Conservation (phyloP, 2,113 vertebrate genomes). For the Oncorhynchus nerka region DNA sequence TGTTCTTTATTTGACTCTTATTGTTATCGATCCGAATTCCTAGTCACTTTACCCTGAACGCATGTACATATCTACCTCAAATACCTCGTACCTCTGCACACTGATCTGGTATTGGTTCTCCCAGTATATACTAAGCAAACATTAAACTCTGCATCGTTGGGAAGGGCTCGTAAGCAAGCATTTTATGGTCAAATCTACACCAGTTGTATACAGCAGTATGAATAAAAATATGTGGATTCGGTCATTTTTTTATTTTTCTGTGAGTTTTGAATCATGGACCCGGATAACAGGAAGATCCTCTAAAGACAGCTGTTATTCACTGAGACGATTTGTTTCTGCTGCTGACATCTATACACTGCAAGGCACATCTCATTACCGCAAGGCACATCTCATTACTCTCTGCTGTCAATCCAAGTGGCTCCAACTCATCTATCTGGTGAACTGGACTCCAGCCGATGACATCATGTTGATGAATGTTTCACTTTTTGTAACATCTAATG, state of each 20-base stretch:
- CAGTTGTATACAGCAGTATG: too few species aligned
- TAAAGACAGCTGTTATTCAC: slow-evolving; percentile 35
- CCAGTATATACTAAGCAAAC: too few species aligned
- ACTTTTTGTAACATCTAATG: background rate
- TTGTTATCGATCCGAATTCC: rapidly evolving
- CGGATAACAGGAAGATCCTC: slow-evolving; percentile 1
- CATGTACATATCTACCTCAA: too few species aligned
- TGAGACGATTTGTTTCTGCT: slow-evolving; percentile 20
- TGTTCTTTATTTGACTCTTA: too few species aligned
- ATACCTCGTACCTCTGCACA: too few species aligned
- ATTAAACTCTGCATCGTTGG: too few species aligned
- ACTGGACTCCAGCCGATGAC: background rate
- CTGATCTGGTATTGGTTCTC: too few species aligned
- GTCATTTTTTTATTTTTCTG: rapidly evolving
- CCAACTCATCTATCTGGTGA: background rate
- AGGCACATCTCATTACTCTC: slow-evolving; percentile 32
- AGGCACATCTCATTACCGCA: slow-evolving; percentile 1
- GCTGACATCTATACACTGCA: slow-evolving; percentile 8
- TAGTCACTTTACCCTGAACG: too few species aligned
- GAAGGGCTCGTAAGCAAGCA: too few species aligned
- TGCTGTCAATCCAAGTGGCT: slow-evolving; percentile 40
- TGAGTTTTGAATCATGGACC: background rate
- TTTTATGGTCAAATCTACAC: too few species aligned
- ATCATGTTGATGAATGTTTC: background rate
- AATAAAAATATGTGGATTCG: too few species aligned